A percentile compares a stretch with the other conserved stretches of the same genome.
phyloP scores from a whole-genome alignment of 2,113 vertebrate species.

The Suricata suricatta region DNA sequence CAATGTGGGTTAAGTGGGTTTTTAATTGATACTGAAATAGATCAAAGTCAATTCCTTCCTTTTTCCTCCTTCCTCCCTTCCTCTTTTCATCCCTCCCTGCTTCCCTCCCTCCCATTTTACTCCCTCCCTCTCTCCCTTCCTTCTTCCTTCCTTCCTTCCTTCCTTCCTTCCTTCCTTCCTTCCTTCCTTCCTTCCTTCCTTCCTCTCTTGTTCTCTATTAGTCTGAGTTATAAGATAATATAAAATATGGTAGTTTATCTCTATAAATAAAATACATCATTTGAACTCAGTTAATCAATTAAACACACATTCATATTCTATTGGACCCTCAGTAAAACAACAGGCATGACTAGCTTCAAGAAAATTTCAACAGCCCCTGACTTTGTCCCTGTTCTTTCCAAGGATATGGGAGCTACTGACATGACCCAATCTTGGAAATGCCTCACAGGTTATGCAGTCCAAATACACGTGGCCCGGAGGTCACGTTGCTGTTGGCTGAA shows the following conservation, averaged over 20 bases:
- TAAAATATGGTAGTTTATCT: not conserved
- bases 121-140: fast-evolving
- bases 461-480: not conserved
- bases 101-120: fast-evolving
- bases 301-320: not conserved
- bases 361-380: not conserved
- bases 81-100: fast-evolving
- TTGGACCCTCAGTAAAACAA: not conserved
- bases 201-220: not conserved
- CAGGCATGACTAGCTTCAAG: not conserved
- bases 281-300: not conserved
- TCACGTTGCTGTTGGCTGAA: too few species aligned
- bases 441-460: not conserved
- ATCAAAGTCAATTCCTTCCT: not conserved
- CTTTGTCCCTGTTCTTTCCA: too few species aligned
- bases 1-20: not conserved
- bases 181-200: too few species aligned
- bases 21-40: not conserved
- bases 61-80: not conserved
- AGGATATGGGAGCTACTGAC: not conserved
- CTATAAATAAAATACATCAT: not conserved
- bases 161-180: too few species aligned
- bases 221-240: not conserved
- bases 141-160: fast-evolving
- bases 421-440: not conserved